phyloP scores from a whole-genome alignment of 2,797 vertebrate species.

The Lepilemur septentrionalis region DNA sequence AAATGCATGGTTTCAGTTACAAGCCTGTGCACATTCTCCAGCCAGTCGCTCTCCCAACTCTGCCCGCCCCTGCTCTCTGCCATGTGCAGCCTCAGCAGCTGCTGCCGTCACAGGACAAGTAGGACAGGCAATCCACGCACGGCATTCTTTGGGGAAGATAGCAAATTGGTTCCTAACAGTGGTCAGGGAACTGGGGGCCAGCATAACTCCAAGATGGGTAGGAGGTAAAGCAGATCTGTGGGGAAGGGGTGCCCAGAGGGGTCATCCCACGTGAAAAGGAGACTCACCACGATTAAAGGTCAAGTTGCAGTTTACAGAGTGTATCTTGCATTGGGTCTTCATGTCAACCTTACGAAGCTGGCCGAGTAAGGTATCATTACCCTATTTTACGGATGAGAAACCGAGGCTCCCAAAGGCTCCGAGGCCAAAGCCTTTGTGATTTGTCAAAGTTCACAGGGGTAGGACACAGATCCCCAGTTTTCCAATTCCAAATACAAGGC shows the following conservation, averaged over 20 bases:
- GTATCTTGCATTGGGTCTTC: not conserved
- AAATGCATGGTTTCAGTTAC: accelerated
- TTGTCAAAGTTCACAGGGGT: not conserved
- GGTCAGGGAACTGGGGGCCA: not conserved
- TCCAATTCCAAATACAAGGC: not conserved
- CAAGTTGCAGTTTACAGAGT: not conserved
- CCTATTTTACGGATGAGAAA: constrained; percentile 12
- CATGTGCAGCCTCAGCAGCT: constrained; percentile 1
- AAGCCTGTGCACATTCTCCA: not conserved
- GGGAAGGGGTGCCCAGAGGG: not conserved
- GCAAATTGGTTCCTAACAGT: not conserved
- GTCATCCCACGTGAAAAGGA: not conserved
- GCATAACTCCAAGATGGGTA: not conserved
- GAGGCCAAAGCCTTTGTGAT: not conserved
- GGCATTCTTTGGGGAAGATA: not conserved
- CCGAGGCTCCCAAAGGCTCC: not conserved
- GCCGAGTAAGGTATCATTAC: not conserved
- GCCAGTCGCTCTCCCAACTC: not conserved
- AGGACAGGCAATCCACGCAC: not conserved
- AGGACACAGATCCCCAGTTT: not conserved
- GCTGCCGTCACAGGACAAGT: not conserved
- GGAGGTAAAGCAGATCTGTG: not conserved
- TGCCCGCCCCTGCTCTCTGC: not conserved
- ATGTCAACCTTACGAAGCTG: not conserved
- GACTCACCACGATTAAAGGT: not conserved